phyloP scores from a whole-genome alignment of 1,140 invertebrate species.

The Stenopsyche tienmushanensis region DNA sequence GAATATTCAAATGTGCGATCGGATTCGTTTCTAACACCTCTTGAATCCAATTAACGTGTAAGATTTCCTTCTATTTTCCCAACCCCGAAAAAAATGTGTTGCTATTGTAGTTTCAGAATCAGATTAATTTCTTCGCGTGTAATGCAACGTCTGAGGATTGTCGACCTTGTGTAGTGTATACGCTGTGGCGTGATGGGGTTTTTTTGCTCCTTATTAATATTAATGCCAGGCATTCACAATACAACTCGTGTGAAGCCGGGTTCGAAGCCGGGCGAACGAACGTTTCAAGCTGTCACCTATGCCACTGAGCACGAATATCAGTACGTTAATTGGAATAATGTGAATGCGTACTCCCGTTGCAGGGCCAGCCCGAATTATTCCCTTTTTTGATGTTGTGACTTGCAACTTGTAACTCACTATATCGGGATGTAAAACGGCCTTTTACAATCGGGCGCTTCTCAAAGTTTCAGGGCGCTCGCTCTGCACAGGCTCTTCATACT shows the following conservation, averaged over 20 bases:
- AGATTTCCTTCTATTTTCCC: too few relatives aligned
- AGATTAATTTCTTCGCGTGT: neutral
- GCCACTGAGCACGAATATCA: neutral
- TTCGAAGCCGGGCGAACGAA: neutral
- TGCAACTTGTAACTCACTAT: neutral
- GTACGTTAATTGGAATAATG: neutral
- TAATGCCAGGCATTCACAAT: neutral
- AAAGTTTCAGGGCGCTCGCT: too few relatives aligned
- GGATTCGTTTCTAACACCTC: too few relatives aligned
- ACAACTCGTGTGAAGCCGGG: neutral
- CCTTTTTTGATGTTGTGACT: too few relatives aligned
- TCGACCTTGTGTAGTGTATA: neutral
- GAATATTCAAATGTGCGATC: too few relatives aligned
- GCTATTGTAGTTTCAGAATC: neutral
- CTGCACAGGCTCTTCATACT: too few relatives aligned
- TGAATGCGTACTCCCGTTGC: too few relatives aligned
- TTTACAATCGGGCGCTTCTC: too few relatives aligned
- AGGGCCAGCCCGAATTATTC: too few relatives aligned
- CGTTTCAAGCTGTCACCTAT: neutral
- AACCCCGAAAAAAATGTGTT: neutral
- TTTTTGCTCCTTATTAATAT: neutral
- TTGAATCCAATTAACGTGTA: too few relatives aligned
- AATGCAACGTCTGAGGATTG: neutral
- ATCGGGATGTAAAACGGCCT: too few relatives aligned
- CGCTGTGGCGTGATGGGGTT: neutral